Conservation (phyloP, 2,888 invertebrate species). For the Oscheius sp. region DNA sequence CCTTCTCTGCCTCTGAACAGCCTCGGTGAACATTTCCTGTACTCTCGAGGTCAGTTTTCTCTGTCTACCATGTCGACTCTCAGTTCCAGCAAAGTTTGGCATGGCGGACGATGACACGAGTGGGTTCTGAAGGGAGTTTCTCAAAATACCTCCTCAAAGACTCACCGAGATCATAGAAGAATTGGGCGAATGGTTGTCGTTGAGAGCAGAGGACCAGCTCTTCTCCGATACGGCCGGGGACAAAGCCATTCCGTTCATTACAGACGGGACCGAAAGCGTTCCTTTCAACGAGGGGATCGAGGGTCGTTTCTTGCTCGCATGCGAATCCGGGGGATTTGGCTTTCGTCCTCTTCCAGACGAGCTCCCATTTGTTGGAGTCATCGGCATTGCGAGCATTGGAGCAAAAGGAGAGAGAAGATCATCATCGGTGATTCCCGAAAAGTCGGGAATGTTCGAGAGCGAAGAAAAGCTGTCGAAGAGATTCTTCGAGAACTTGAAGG, state of each 20-base stretch:
- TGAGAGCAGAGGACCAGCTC: conserved; percentile 42
- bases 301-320: conserved; percentile 31
- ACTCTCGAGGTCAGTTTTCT: conserved; percentile 70
- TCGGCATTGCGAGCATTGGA: conserved; percentile 22
- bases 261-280: conserved; percentile 37
- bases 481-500: conserved; percentile 1
- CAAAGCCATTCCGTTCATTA: conserved; percentile 36
- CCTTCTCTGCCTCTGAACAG: conserved; percentile 53
- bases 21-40: conserved; percentile 70
- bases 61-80: conserved; percentile 69
- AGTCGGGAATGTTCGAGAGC: neutral
- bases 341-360: conserved; percentile 22
- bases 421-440: conserved; percentile 15
- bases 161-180: conserved; percentile 22
- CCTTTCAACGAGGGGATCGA: conserved; percentile 37
- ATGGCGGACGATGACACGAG: conserved; percentile 35
- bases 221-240: conserved; percentile 54
- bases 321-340: conserved; percentile 10
- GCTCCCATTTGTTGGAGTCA: conserved; percentile 27
- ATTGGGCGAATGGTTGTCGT: conserved; percentile 26
- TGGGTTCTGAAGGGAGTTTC: neutral
- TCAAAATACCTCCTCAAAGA: neutral
- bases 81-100: conserved; percentile 61
- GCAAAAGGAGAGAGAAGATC: conserved; percentile 25
- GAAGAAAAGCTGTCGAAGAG: neutral